Evolutionary conservation across 2,888 invertebrate genomes (phyloP).

Genomic region (Chloroclysta siterata): DNA sequence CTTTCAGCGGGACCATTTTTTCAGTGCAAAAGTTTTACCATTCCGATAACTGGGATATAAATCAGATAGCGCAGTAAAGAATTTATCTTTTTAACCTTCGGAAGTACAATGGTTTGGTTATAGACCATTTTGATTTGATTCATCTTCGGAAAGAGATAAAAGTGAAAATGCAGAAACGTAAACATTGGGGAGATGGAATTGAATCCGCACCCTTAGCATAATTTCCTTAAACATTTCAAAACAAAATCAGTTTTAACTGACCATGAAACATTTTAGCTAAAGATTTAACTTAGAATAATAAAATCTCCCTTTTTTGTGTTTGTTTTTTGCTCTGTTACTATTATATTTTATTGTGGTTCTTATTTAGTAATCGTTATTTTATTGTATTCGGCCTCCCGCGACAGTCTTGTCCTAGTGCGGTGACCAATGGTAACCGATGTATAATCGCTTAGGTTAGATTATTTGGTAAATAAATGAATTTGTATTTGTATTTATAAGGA

Average conservation of each 20-base stretch:
- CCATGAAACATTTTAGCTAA: too few species aligned
- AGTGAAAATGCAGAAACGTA: slow-evolving; percentile 11
- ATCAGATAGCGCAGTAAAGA: slow-evolving; percentile 44
- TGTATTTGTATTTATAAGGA: too few species aligned
- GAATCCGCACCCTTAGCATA: background rate
- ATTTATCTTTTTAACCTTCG: slow-evolving; percentile 34
- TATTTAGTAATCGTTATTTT: too few species aligned
- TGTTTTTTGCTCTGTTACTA: too few species aligned
- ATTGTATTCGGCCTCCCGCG: too few species aligned
- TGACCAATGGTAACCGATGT: too few species aligned
- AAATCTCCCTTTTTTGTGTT: too few species aligned
- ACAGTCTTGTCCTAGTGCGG: too few species aligned
- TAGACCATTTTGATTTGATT: slow-evolving; percentile 16
- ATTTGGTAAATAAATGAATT: too few species aligned
- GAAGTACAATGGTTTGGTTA: slow-evolving; percentile 28
- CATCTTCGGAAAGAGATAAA: slow-evolving; percentile 13
- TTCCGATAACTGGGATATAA: slow-evolving; percentile 47
- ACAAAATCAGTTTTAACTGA: background rate
- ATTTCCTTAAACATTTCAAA: background rate
- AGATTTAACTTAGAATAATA: too few species aligned
- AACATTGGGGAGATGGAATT: slow-evolving; percentile 10
- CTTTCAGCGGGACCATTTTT: slow-evolving; percentile 44
- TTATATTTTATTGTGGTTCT: too few species aligned
- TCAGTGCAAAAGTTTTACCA: slow-evolving; percentile 43
- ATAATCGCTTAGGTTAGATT: too few species aligned